Conservation (phyloP, 2,888 invertebrate species). For the Erpobdella octoculata region DNA sequence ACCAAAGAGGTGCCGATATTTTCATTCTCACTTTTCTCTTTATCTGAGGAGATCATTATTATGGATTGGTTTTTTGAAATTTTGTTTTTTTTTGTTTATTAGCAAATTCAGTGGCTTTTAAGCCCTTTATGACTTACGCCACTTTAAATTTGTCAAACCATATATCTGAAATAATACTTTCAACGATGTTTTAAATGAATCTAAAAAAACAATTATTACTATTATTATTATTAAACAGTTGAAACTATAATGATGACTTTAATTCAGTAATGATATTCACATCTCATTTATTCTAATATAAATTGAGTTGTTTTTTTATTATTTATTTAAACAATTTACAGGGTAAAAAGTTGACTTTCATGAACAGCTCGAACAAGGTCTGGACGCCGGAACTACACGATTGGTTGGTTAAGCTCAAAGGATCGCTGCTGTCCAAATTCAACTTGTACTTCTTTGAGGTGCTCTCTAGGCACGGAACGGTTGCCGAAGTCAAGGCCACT, state of each 20-base stretch:
- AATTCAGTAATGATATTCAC: too few relatives aligned
- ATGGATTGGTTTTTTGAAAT: too few relatives aligned
- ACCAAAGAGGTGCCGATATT: neutral
- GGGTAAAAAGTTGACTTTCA: neutral
- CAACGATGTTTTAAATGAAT: neutral
- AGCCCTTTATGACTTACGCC: too few relatives aligned
- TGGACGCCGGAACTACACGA: constrained; percentile 1
- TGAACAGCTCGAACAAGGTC: neutral
- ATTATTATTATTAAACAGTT: too few relatives aligned
- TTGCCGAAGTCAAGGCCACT: neutral
- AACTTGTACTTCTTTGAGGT: constrained; percentile 22
- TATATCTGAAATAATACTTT: neutral
- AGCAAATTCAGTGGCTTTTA: too few relatives aligned
- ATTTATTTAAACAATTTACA: neutral
- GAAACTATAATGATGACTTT: too few relatives aligned
- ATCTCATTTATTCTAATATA: neutral
- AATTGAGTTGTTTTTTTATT: neutral
- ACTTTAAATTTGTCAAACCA: too few relatives aligned
- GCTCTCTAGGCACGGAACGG: neutral
- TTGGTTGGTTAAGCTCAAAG: constrained; percentile 13
- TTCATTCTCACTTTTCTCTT: too few relatives aligned
- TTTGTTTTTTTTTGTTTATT: too few relatives aligned
- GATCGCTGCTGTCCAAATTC: constrained; percentile 15
- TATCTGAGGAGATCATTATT: too few relatives aligned
- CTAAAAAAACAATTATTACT: neutral